Conservation (phyloP, 2,888 invertebrate species). For the Liposcelis brunnea region DNA sequence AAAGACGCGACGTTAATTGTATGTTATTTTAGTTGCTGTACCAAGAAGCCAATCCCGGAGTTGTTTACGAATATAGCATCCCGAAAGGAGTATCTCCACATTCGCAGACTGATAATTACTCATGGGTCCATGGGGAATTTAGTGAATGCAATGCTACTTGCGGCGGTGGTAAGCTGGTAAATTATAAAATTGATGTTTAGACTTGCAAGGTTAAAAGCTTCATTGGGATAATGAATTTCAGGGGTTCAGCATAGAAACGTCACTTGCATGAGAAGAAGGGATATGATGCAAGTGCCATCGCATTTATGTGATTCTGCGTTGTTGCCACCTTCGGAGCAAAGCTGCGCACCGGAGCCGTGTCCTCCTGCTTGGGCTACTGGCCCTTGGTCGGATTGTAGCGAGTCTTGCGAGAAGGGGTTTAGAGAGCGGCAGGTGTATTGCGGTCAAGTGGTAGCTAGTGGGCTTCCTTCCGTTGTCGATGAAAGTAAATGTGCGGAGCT, state of each 20-base stretch:
- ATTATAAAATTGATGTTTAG: constrained; percentile 7
- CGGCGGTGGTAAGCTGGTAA: constrained; percentile 54
- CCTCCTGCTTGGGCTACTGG: constrained; percentile 63
- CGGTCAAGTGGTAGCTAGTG: constrained; percentile 57
- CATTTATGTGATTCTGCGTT: constrained; percentile 59
- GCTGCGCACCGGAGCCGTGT: constrained; percentile 61
- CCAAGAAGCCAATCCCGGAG: constrained; percentile 68
- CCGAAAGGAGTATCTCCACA: constrained; percentile 50
- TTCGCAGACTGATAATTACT: constrained; percentile 53
- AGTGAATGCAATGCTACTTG: constrained; percentile 70
- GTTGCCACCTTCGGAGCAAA: constrained; percentile 50
- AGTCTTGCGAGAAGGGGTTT: constrained; percentile 59
- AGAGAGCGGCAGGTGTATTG: constrained; percentile 59
- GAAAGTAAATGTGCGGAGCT: constrained; percentile 53
- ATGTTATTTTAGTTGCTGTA: constrained; percentile 45
- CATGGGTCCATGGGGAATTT: constrained; percentile 67
- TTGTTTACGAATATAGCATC: constrained; percentile 79
- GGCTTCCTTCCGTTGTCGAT: constrained; percentile 50
- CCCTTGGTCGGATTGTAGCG: constrained; percentile 67
- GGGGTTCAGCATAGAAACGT: constrained; percentile 61
- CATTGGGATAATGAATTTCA: too few relatives aligned
- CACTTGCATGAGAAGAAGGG: constrained; percentile 58
- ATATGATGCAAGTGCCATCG: constrained; percentile 51
- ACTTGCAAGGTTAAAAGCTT: too few relatives aligned
- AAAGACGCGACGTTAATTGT: too few relatives aligned